phyloP scores from a whole-genome alignment of 2,888 invertebrate genomes.

The Watsonalla cultraria region DNA sequence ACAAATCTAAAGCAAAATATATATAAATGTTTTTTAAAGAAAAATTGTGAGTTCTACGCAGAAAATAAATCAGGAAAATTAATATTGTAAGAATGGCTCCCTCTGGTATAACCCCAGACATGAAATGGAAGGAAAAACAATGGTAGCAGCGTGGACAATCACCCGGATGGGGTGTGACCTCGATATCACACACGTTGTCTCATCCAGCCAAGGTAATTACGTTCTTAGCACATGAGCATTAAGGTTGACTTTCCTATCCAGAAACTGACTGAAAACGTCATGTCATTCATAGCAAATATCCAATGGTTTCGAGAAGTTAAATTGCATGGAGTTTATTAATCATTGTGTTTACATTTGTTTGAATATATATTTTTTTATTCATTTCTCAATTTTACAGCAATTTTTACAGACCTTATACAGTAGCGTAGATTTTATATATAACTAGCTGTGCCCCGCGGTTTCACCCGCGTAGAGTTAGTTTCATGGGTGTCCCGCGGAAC shows the following conservation, averaged over 20 bases:
- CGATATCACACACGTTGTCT: slow-evolving; percentile 17
- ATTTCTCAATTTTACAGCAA: no score
- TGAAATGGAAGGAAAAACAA: slow-evolving; percentile 44
- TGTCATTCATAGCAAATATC: background rate
- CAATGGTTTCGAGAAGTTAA: background rate
- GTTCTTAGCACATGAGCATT: background rate
- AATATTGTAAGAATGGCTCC: slow-evolving; percentile 7
- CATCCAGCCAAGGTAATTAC: background rate
- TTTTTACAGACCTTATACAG: no score
- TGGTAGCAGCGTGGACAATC: slow-evolving; percentile 34
- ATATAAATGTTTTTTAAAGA: no score
- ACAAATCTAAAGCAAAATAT: no score
- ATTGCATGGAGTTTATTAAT: background rate
- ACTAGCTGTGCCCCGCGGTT: no score
- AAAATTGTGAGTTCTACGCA: background rate
- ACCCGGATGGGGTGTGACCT: slow-evolving; percentile 28
- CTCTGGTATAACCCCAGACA: slow-evolving; percentile 18
- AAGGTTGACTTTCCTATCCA: background rate
- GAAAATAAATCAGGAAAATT: background rate
- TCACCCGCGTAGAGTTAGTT: no score
- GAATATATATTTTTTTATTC: background rate
- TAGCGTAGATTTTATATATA: no score
- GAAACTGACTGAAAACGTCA: background rate
- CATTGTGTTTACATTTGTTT: background rate
- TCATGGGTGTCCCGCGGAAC: no score